Percentiles rank a stretch among this genome's conserved stretches.
Conservation (phyloP, 2,113 vertebrate genomes). For the Uria aalge region DNA sequence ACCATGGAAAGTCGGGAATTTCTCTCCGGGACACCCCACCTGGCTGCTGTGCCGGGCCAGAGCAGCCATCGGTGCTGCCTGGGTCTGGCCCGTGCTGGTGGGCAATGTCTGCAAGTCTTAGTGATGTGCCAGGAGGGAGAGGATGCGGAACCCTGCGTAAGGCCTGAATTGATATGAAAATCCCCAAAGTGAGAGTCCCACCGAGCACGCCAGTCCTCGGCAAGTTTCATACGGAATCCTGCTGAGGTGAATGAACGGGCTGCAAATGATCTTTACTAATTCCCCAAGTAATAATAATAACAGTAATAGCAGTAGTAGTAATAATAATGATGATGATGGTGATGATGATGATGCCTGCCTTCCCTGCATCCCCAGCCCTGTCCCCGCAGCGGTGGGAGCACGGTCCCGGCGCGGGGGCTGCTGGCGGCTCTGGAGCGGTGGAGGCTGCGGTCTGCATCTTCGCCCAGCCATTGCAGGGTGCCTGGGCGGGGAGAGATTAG, state of each 20-base stretch:
- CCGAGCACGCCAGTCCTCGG: rapidly evolving
- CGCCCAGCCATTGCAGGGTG: rapidly evolving
- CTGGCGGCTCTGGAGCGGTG: rapidly evolving
- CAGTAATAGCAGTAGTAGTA: rapidly evolving
- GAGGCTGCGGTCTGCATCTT: rapidly evolving
- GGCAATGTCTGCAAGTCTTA: background rate
- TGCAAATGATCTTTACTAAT: background rate
- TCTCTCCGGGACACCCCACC: rapidly evolving
- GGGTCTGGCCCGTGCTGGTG: background rate
- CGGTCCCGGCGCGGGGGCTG: background rate
- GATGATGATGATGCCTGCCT: background rate
- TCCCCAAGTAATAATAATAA: too few relatives aligned
- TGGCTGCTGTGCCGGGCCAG: rapidly evolving
- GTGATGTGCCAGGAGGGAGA: rapidly evolving
- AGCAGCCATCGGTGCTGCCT: background rate
- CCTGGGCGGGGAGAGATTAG: background rate
- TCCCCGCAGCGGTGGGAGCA: background rate
- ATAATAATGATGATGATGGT: too few relatives aligned
- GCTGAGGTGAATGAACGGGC: background rate
- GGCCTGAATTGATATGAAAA: background rate
- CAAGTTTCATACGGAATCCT: background rate
- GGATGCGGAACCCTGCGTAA: background rate
- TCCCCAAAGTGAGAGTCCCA: background rate
- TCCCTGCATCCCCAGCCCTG: background rate
- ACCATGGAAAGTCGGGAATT: background rate